A percentile compares a stretch with the other conserved stretches of the same genome.
phyloP scores from a whole-genome alignment of 2,797 vertebrate genomes.

The Hylomyscus alleni region DNA sequence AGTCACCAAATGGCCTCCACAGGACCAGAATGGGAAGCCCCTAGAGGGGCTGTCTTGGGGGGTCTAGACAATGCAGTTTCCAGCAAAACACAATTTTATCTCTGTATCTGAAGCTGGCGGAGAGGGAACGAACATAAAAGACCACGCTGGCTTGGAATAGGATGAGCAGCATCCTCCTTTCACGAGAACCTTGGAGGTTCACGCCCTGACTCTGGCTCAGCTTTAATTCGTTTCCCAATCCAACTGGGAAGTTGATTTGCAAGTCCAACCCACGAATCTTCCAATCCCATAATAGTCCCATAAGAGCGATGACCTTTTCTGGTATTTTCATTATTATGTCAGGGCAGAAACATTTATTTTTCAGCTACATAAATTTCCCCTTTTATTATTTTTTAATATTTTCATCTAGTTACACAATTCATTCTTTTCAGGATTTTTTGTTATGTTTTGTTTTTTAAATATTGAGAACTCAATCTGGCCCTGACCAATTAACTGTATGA shows the following conservation, averaged over 20 bases:
- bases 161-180: slow-evolving; percentile 9
- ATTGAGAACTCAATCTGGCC: not conserved
- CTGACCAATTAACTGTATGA: not conserved
- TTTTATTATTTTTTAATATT: slow-evolving; percentile 27
- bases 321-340: slow-evolving; percentile 55
- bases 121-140: slow-evolving; percentile 2
- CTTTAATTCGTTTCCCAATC: slow-evolving; percentile 43
- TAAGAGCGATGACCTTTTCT: slow-evolving; percentile 40
- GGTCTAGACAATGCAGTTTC: not conserved
- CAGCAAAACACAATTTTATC: not conserved
- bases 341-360: slow-evolving; percentile 60
- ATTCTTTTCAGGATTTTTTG: not conserved
- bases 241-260: slow-evolving; percentile 19
- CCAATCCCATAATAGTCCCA: slow-evolving; percentile 27
- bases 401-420: slow-evolving; percentile 36
- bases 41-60: not conserved
- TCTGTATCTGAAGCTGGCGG: not conserved
- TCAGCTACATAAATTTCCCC: not conserved
- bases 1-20: not conserved
- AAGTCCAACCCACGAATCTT: not conserved
- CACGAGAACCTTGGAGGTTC: slow-evolving; percentile 35
- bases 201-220: not conserved
- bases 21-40: not conserved
- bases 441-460: slow-evolving; percentile 5
- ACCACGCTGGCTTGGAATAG: not conserved